Base-by-base conservation (phyloP, 2,888 invertebrate species). In the Eupithecia subfuscata region DNA sequence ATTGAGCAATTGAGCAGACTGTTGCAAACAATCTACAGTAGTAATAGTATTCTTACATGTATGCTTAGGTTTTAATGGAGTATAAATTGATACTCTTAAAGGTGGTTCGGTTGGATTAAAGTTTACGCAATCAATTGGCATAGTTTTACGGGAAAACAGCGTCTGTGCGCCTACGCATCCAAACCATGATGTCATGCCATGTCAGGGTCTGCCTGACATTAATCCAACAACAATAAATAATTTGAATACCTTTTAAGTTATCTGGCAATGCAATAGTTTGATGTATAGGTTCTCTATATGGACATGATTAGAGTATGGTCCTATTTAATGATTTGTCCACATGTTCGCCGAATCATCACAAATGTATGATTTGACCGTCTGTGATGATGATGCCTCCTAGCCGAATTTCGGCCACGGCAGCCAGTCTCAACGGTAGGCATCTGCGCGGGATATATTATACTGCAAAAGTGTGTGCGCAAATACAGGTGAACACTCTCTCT, bases 201-300 rank as follows among this genome's bases (percentile, higher is more conserved):
- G 77, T 77, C 77, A 77, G 77, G 77, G 77, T 67, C 72, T 48
- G 43, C 16, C 69, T 69, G 74, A 65, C 65, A 64, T 72, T 71
- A 74, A 74, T 72, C 67, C 69, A 72, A 69, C 56, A 60, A 70
- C 76, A 71, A 71, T 75, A 69, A 76, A n/a, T 71, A 64, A 73
- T 73, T 70, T 76, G 60, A 70, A 76, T 73, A 34, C 64, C 64
- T 64, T 64, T 64, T 64, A 64, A 64, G 64, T 34, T 30, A 34
- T 16, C 34, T 64, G 18, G 30, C 7, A 64, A 9, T 34, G 34
- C 18, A 34, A 64, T 64, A 34, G 30, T 34, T 34, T 34, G 64
- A 64, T 64, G 30, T 64, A 64, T 64, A 64, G 64, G 25, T 60
- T 60, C 6, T 60, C 60, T 60, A 25, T 60, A 60, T 25, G 60